Percentiles rank a stretch among this genome's conserved stretches.
Conservation (phyloP, 2,797 vertebrate species). For the Tiaroga cobitis region DNA sequence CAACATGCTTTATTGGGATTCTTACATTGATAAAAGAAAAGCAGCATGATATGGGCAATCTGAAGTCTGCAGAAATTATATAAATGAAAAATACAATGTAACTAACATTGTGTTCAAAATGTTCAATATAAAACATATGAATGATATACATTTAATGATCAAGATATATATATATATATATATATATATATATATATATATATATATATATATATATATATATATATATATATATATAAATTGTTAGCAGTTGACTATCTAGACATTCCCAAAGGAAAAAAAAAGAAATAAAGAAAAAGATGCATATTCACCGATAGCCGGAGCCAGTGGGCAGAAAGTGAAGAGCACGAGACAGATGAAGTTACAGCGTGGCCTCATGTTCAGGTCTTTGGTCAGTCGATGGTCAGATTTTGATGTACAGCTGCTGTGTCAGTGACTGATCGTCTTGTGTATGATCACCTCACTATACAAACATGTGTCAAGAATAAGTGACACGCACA, state of each 20-base stretch:
- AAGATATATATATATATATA: too few species aligned
- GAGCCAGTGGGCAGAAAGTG: not conserved
- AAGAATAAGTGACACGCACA: not conserved
- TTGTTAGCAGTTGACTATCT: not conserved
- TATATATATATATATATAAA: too few species aligned
- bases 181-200: too few species aligned
- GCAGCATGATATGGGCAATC: not conserved
- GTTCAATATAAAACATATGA: not conserved
- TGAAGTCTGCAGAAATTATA: not conserved
- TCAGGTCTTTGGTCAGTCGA: not conserved
- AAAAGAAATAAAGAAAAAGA: not conserved
- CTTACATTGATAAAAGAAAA: not conserved
- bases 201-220: too few species aligned
- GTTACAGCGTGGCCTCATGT: not conserved
- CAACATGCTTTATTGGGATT: not conserved
- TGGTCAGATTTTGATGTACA: not conserved
- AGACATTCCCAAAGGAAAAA: not conserved
- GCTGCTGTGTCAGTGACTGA: not conserved
- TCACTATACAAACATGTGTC: not conserved
- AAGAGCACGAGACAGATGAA: constrained; percentile 6
- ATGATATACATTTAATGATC: not conserved
- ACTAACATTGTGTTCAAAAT: not conserved
- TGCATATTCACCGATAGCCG: not conserved
- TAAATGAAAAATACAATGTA: not conserved
- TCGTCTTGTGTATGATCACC: not conserved